Evolutionary conservation across 2,888 invertebrate species (phyloP), one percentile per base, ranked within the genome.

Genomic region (Lasioglossum morio): DNA sequence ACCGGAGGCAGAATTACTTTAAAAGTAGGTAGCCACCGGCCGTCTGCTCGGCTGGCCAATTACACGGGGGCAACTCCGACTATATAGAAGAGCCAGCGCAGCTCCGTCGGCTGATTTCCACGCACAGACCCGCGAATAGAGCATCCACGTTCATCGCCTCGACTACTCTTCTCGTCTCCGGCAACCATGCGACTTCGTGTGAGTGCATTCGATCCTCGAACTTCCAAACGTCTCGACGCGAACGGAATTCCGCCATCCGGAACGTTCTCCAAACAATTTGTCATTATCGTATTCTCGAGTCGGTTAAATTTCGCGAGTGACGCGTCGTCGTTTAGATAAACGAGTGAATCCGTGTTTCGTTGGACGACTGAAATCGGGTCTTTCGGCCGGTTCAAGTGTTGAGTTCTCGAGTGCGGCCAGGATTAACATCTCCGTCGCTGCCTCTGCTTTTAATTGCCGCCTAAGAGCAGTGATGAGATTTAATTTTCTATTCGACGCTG

Each of bases 1-100:
- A 93, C 92, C 91, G 75, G 85, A 89, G 92, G 92, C 83, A 84
- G 93, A 93, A 93, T 92, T 92, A 93, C 92, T 94, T 92, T 93
- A 93, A 93, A 94, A 93, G 93, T 93, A 92, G 90, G 89, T 89
- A 91, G 90, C 89, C 90, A 90, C 89, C 92, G 88, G 69, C 85
- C 81, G 90, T 82, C 79, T 89, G 80, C 84, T 60, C 37, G 70
- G 81, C 87, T 86, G 90, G 90, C 94, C 94, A 93, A 94, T 94
- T 94, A 93, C 92, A 88, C 82, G 85, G 86, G 88, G 72, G 90
- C 91, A 91, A 88, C 91, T 91, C 88, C 63, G 75, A 84, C 72
- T 85, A 85, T 85, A 85, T 85, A 85, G 85, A 85, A 85, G 89
- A 93, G 92, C 90, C 90, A 91, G 76, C 79, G 90, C 91, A 89